Conservation (phyloP, 1,140 invertebrate genomes). For the Sogatella furcifera region DNA sequence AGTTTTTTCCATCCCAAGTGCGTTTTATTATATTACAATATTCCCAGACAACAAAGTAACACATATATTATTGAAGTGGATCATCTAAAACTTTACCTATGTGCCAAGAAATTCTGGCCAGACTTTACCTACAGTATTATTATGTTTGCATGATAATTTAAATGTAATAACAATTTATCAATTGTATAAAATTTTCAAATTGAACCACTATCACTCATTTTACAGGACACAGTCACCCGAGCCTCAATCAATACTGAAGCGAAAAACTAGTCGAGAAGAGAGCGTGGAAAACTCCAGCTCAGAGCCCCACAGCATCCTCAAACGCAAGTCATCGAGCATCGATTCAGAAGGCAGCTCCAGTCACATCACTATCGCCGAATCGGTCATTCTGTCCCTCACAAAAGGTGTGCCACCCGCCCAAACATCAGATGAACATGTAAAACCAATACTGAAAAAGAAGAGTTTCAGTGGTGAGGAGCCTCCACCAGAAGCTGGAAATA, state of each 20-base stretch:
- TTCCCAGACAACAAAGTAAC: no score
- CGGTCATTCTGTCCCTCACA: slow-evolving; percentile 52
- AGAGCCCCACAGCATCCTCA: slow-evolving; percentile 52
- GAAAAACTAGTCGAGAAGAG: slow-evolving; percentile 37
- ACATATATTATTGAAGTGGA: no score
- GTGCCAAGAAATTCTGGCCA: no score
- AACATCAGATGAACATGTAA: slow-evolving; percentile 45
- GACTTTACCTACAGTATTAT: no score
- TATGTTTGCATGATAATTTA: no score
- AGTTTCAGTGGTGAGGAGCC: slow-evolving; percentile 41
- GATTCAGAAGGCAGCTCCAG: background rate
- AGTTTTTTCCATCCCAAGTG: no score
- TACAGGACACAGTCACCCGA: background rate
- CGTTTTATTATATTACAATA: no score
- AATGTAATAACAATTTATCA: no score
- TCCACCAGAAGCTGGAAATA: slow-evolving; percentile 18
- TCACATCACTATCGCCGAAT: slow-evolving; percentile 57
- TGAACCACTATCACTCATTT: no score
- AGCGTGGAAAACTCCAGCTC: background rate
- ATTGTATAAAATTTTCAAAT: no score
- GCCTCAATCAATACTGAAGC: slow-evolving; percentile 55
- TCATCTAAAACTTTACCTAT: no score
- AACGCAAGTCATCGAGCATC: slow-evolving; percentile 40
- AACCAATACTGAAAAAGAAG: slow-evolving; percentile 72
- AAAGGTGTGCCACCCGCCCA: slow-evolving; percentile 30